phyloP scores from a whole-genome alignment of 2,113 vertebrate species.

The Excalfactoria chinensis region DNA sequence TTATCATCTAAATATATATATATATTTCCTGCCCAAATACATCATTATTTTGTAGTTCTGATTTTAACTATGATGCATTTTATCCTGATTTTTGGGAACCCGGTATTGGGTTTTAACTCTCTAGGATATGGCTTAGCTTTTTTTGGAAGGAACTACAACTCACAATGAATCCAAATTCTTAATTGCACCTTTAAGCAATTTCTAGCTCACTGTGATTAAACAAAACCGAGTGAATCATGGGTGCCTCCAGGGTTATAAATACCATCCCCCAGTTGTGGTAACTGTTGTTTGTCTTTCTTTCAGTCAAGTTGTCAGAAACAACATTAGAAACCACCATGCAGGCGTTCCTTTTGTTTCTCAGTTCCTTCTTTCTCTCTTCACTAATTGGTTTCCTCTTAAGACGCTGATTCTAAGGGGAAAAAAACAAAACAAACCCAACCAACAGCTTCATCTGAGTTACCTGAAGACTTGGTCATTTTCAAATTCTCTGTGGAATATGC shows the following conservation, averaged over 20 bases:
- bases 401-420: not conserved
- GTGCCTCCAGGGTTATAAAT: conserved; percentile 65
- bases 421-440: not conserved
- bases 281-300: conserved; percentile 59
- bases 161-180: conserved; percentile 41
- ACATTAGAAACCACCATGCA: conserved; percentile 49
- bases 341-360: conserved; percentile 56
- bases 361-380: conserved; percentile 40
- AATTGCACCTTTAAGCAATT: conserved; percentile 59
- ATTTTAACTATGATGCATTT: conserved; percentile 21
- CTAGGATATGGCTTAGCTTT: not conserved
- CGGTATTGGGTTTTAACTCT: not conserved
- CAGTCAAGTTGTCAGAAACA: conserved; percentile 64
- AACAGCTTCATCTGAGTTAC: not conserved
- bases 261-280: conserved; percentile 59
- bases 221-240: conserved; percentile 60
- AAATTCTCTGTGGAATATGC: not conserved
- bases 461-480: not conserved
- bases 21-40: not conserved
- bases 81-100: conserved; percentile 5
- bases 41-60: conserved; percentile 1
- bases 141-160: conserved; percentile 5
- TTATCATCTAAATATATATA: not conserved
- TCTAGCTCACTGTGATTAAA: conserved; percentile 40
- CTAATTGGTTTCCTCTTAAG: conserved; percentile 45